Base-by-base conservation (phyloP, 2,797 vertebrate species). In the Forpus xanthops region DNA sequence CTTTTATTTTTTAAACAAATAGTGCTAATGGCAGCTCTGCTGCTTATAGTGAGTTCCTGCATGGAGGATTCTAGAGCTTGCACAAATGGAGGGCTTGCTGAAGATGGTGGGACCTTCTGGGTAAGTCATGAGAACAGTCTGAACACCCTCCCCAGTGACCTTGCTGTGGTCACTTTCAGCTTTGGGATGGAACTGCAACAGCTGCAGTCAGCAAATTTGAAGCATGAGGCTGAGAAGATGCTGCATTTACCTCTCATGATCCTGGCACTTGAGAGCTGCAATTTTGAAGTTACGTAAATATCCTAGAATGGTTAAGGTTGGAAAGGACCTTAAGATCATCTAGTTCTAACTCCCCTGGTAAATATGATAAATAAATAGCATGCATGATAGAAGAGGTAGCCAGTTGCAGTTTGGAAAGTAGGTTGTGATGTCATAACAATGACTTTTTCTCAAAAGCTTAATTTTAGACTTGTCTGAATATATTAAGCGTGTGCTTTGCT, bases 21-120 rank as follows among this genome's bases (percentile, higher is more conserved):
- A 7, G n/a, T 15, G 6, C 27, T 60, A 28, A 18, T 81, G 45
- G 33, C 23, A 6, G 37, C 56, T 73, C 49, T 65, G 18, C 24
- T 72, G 17, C 25, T 66, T 72, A 15, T 0, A 5, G 4, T 35
- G 19, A 21, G 3, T 58, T 85, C 50, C 14, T 66, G 23, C 0
- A 0, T 72, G 55, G n/a, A 3, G 25, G 35, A 7, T 66, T 44
- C 25, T 0, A 0, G 18, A 55, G 74, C 47, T 39, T 81, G 47
- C 41, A 25, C 4, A 24, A 27, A 25, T 15, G 6, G 31, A 39
- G 17, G 25, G 14, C 24, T 79, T 16, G 2, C 10, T 67, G 74
- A 24, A 53, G 20, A 7, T 31, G 49, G 12, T 61, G 55, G 3
- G 2, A 28, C 20, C 4, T 0, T 53, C 75, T 53, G 39, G 23